Evolutionary conservation across 2,888 invertebrate species (phyloP).

Genomic region (Papilio elwesi): DNA sequence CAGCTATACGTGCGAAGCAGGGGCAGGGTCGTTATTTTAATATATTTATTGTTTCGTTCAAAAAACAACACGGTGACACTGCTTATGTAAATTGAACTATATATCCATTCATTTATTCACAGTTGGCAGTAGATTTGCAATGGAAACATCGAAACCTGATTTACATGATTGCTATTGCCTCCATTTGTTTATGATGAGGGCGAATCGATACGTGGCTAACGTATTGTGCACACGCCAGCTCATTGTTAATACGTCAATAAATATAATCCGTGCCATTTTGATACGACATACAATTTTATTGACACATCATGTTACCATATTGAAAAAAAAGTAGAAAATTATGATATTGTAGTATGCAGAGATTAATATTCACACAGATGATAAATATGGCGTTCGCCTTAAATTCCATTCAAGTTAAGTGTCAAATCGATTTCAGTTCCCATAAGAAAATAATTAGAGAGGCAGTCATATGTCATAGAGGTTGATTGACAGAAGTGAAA

Average conservation of each 20-base stretch:
- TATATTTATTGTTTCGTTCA: conserved; percentile 8
- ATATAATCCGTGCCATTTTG: conserved; percentile 9
- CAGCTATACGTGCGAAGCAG: neutral
- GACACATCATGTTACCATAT: too few species aligned
- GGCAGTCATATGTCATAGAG: too few species aligned
- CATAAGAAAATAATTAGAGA: too few species aligned
- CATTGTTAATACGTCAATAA: conserved; percentile 29
- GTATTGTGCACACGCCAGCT: conserved; percentile 36
- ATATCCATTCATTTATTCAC: conserved; percentile 46
- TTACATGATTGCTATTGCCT: conserved; percentile 61
- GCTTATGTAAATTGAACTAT: conserved; percentile 30
- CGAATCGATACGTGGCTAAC: conserved; percentile 42
- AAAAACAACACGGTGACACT: neutral
- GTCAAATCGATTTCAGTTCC: too few species aligned
- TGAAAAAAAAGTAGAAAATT: too few species aligned
- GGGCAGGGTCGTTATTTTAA: neutral
- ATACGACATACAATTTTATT: neutral
- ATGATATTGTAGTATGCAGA: too few species aligned
- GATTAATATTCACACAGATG: too few species aligned
- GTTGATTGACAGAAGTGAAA: too few species aligned
- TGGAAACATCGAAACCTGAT: conserved; percentile 54
- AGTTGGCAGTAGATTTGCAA: conserved; percentile 55
- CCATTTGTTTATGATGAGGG: conserved; percentile 50
- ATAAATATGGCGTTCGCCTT: too few species aligned
- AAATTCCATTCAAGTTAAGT: too few species aligned